Evolutionary conservation across 2,797 vertebrate genomes (phyloP).

Genomic region (Hydrocynus forskahlii): DNA sequence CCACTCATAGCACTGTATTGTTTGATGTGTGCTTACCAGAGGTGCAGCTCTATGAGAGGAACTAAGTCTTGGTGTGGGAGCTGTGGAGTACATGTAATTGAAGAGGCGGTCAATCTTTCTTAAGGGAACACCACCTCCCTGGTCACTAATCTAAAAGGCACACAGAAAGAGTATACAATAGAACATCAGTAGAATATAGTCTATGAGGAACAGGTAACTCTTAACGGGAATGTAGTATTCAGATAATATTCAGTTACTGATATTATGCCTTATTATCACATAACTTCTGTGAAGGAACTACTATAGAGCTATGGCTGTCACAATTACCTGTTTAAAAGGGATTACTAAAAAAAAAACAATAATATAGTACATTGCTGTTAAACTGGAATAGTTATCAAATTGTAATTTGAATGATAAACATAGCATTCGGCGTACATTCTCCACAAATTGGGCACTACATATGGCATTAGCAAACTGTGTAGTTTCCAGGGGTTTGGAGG

Average conservation of each 20-base stretch:
- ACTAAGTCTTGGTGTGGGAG: slow-evolving; percentile 84
- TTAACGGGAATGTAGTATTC: background rate
- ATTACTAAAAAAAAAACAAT: too few relatives aligned
- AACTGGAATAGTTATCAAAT: too few relatives aligned
- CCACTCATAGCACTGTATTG: background rate
- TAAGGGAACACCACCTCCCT: slow-evolving; percentile 86
- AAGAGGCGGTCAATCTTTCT: slow-evolving; percentile 89
- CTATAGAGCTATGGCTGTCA: too few relatives aligned
- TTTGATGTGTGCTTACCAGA: slow-evolving; percentile 74
- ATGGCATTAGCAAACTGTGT: too few relatives aligned
- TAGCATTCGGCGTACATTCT: too few relatives aligned
- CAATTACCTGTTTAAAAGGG: too few relatives aligned
- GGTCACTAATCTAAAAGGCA: slow-evolving; percentile 82
- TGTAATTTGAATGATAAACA: too few relatives aligned
- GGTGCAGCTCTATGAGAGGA: slow-evolving; percentile 81
- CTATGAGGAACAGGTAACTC: background rate
- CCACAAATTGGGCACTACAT: too few relatives aligned
- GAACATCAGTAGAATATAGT: background rate
- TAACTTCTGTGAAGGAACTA: background rate
- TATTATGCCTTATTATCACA: background rate
- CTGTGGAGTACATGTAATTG: slow-evolving; percentile 91
- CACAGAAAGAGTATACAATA: background rate
- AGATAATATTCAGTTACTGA: background rate
- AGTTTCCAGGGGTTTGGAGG: too few relatives aligned
- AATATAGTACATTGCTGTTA: too few relatives aligned